Percentiles rank a stretch among this genome's conserved stretches.
These are phyloP conservation scores for Picus viridis DNA, from an alignment of 2,797 vertebrate genomes.

Conservation along the genomic window DNA sequence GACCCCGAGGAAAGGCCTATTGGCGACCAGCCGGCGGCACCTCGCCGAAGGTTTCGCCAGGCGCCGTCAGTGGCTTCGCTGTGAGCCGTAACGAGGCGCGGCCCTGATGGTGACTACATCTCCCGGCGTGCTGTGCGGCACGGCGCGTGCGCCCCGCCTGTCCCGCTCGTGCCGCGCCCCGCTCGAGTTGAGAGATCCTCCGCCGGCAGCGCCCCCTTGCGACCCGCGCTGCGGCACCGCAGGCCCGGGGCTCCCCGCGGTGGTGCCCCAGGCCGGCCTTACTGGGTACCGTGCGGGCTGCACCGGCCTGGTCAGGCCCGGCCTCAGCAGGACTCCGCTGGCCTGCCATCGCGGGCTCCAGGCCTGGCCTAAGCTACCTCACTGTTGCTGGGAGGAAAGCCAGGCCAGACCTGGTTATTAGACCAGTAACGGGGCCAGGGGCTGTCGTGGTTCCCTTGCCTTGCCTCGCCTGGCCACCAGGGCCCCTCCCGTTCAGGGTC, in stretches of 20 bases:
- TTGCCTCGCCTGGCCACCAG: too few relatives aligned
- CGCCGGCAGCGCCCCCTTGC: not conserved
- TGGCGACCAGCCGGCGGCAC: not conserved
- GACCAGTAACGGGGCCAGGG: too few relatives aligned
- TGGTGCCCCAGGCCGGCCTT: not conserved
- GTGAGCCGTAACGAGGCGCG: too few relatives aligned
- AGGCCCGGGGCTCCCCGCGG: not conserved
- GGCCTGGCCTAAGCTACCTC: not conserved
- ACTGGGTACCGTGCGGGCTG: too few relatives aligned
- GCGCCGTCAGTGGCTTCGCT: not conserved
- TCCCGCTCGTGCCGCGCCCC: too few relatives aligned
- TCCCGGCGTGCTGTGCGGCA: too few relatives aligned
- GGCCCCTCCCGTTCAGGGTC: fast-evolving
- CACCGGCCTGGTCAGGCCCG: too few relatives aligned
- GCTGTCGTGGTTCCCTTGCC: not conserved
- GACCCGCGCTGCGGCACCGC: not conserved
- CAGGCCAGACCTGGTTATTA: too few relatives aligned
- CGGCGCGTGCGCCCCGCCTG: too few relatives aligned
- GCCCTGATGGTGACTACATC: too few relatives aligned
- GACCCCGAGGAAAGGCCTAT: not conserved
- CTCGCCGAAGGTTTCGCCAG: too few relatives aligned
- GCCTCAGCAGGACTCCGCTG: not conserved
- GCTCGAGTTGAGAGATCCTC: not conserved
- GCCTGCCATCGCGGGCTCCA: too few relatives aligned
- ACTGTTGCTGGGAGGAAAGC: not conserved